Conservation (phyloP, 2,888 invertebrate genomes). For the Ephialtes manifestator region DNA sequence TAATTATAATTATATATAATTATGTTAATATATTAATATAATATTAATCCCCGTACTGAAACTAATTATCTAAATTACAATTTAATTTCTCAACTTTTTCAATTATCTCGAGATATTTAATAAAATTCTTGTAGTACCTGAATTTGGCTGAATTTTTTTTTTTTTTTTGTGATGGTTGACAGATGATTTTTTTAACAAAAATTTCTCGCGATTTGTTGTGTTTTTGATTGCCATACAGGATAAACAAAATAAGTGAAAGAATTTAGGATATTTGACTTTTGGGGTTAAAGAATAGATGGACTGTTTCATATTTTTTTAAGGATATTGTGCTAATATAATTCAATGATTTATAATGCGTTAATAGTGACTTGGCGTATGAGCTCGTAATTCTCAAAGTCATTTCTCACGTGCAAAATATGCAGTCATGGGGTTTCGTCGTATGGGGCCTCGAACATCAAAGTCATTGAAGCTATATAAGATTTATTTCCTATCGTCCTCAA, state of each 20-base stretch:
- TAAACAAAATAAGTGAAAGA: not conserved
- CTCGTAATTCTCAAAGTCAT: not conserved
- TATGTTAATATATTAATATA: too few relatives aligned
- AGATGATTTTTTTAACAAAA: too few relatives aligned
- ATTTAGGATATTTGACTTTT: too few relatives aligned
- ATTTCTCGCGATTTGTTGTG: not conserved
- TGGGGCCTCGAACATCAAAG: constrained; percentile 23
- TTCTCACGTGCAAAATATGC: not conserved
- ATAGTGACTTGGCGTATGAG: not conserved
- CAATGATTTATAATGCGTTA: not conserved
- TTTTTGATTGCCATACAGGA: not conserved
- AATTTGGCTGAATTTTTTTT: too few relatives aligned
- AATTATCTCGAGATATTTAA: too few relatives aligned
- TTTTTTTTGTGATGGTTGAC: too few relatives aligned
- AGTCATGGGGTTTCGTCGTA: constrained; percentile 11
- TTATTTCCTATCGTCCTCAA: constrained; percentile 48
- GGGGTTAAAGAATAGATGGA: not conserved
- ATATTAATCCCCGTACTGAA: too few relatives aligned
- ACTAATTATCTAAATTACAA: too few relatives aligned
- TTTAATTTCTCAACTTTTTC: too few relatives aligned
- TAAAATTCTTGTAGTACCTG: too few relatives aligned
- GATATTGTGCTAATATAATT: not conserved
- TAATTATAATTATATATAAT: too few relatives aligned
- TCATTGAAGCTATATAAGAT: constrained; percentile 23
- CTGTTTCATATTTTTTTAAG: not conserved